A percentile compares a stretch with the other conserved stretches of the same genome.
Conservation (phyloP, 2,797 vertebrate genomes). For the Gymnocypris eckloni region DNA sequence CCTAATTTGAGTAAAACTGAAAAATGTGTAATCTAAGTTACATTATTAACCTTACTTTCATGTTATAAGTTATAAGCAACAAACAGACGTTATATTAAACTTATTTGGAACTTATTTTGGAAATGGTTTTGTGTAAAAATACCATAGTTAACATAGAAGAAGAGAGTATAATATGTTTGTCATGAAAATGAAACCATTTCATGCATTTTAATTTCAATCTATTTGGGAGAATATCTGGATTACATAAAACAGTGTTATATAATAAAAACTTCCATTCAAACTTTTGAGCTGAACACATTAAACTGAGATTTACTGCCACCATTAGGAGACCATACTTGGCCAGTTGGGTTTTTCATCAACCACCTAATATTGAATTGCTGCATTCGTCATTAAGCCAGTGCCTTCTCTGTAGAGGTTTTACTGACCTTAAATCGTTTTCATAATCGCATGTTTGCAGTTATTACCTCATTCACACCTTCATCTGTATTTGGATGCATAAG, state of each 20-base stretch:
- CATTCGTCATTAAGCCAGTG: conserved; percentile 5
- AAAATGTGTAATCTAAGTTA: no score
- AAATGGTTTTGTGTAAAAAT: no score
- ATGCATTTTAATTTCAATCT: no score
- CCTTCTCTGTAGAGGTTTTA: conserved; percentile 2
- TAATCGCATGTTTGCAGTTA: neutral
- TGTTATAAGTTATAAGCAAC: no score
- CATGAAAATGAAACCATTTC: no score
- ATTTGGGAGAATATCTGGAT: neutral
- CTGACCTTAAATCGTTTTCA: neutral
- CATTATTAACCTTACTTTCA: no score
- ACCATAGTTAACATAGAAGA: no score
- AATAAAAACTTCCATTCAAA: neutral
- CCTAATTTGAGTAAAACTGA: no score
- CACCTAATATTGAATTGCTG: conserved; percentile 18
- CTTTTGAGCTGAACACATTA: neutral
- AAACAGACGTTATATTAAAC: no score
- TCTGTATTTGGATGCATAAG: neutral
- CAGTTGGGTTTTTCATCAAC: neutral
- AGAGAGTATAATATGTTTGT: no score
- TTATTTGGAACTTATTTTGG: no score
- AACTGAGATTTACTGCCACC: neutral
- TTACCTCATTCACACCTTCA: neutral
- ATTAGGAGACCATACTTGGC: neutral
- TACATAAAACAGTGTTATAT: neutral